Conservation (phyloP, 1,140 invertebrate species). For the Drosophila bocqueti region DNA sequence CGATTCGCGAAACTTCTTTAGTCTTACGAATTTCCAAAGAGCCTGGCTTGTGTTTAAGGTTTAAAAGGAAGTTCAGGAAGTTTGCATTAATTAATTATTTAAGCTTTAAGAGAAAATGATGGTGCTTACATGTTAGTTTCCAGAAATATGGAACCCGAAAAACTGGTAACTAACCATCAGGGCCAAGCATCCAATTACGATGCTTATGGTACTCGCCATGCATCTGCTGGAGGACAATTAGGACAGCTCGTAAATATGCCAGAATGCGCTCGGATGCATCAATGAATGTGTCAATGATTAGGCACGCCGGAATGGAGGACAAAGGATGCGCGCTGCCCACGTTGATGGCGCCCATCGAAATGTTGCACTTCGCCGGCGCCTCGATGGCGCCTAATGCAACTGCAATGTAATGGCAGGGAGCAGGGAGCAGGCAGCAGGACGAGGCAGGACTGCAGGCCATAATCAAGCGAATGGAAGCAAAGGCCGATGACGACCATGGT, state of each 20-base stretch:
- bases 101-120: too few species aligned
- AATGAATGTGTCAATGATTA: conserved; percentile 83
- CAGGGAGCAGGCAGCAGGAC: neutral
- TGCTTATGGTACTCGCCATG: neutral
- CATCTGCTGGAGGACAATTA: conserved; percentile 49
- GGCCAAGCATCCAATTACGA: neutral
- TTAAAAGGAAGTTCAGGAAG: neutral
- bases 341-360: conserved; percentile 67
- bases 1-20: conserved; percentile 2
- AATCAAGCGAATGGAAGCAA: conserved; percentile 68
- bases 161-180: neutral
- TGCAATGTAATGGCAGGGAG: conserved; percentile 37
- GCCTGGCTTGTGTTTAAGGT: neutral
- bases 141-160: neutral
- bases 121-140: neutral
- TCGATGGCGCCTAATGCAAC: conserved; percentile 67
- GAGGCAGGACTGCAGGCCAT: conserved; percentile 46
- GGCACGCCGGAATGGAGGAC: conserved; percentile 34
- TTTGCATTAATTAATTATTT: neutral
- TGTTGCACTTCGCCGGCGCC: conserved; percentile 53
- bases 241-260: conserved; percentile 69
- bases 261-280: conserved; percentile 62
- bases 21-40: neutral
- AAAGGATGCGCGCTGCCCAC: conserved; percentile 43
- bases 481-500: conserved; percentile 16